Conservation (phyloP, 35 echinoderm and acorn worm species). For the Heliocidaris tuberculata region DNA sequence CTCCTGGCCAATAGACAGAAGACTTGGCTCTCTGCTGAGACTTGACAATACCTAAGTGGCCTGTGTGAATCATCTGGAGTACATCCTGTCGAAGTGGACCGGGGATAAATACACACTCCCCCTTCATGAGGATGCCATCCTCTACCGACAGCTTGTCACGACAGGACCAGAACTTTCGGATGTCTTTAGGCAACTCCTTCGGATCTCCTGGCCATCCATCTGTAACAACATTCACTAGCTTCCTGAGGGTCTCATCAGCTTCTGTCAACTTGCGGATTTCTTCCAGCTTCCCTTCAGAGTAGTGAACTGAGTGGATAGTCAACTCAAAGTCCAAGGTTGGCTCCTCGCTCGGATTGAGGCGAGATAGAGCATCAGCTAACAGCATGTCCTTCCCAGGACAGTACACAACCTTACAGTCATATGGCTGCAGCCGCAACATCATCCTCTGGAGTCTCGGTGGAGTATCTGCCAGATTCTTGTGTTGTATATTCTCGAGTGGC, state of each 20-base stretch:
- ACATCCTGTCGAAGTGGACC: background rate
- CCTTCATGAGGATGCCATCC: conserved; percentile 31
- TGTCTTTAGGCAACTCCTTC: background rate
- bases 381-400: conserved; percentile 51
- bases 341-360: conserved; percentile 7
- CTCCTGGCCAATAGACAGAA: conserved; percentile 48
- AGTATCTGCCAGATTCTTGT: conserved; percentile 56
- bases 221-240: background rate
- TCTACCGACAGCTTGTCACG: conserved; percentile 48
- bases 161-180: conserved; percentile 32
- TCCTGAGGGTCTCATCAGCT: background rate
- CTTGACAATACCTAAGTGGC: conserved; percentile 60
- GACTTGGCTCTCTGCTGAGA: conserved; percentile 58
- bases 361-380: conserved; percentile 58
- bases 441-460: conserved; percentile 67
- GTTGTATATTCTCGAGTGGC: conserved; percentile 60
- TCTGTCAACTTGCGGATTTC: background rate
- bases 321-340: conserved; percentile 54
- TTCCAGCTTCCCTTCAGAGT: background rate
- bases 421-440: conserved; percentile 59
- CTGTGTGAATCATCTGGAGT: conserved; percentile 56
- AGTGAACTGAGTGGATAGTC: conserved; percentile 46
- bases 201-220: no score
- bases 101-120: conserved; percentile 10
- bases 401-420: conserved; percentile 49